These are phyloP conservation scores for Bovichtus variegatus DNA, from an alignment of 2,797 vertebrate genomes.

Conservation along the genomic window DNA sequence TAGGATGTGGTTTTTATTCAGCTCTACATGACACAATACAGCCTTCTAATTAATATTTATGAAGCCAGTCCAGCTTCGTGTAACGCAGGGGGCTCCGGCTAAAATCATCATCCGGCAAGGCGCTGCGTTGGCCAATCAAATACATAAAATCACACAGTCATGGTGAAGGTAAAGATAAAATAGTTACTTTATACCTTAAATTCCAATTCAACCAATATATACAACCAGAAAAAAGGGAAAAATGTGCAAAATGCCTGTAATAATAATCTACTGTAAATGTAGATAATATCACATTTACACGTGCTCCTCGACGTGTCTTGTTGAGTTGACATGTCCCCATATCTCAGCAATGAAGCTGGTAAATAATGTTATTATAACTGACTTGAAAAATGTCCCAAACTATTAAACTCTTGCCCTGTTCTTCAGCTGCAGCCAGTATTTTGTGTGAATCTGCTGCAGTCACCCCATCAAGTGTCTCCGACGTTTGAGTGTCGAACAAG, in stretches of 20 bases:
- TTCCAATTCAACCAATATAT: background rate
- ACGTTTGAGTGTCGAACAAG: conserved; percentile 12
- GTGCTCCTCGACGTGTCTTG: background rate
- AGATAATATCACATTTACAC: background rate
- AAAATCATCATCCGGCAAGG: background rate
- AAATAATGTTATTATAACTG: background rate
- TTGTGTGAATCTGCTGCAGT: background rate
- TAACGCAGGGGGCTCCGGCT: background rate
- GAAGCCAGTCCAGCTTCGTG: background rate
- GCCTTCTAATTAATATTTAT: background rate
- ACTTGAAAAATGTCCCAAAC: background rate
- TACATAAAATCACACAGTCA: background rate
- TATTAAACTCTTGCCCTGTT: background rate
- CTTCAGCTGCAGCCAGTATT: conserved; percentile 18
- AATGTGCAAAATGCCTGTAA: background rate
- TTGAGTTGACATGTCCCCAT: background rate
- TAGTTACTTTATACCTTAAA: background rate
- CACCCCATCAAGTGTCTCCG: conserved; percentile 7
- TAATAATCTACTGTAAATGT: background rate
- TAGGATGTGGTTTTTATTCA: background rate
- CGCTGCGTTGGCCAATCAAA: background rate
- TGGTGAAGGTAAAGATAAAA: background rate
- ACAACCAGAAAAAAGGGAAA: background rate
- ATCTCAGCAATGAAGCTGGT: background rate
- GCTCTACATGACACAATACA: no score